Evolutionary conservation across 2,797 vertebrate species (phyloP).

Genomic region (Strix occidentalis): DNA sequence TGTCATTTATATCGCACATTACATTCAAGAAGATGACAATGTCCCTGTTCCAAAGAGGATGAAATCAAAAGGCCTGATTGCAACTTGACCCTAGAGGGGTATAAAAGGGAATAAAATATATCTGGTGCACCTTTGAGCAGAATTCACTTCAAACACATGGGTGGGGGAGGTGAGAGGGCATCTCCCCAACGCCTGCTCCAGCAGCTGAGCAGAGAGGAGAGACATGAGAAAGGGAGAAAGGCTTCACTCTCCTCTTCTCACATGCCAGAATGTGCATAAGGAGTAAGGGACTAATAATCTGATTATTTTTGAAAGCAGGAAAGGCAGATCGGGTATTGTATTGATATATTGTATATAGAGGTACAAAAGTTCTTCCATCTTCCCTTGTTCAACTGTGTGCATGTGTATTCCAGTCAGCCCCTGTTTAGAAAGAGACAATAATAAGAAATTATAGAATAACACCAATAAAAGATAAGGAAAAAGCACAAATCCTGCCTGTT

Average conservation of each 20-base stretch:
- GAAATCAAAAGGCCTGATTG: slow-evolving; percentile 40
- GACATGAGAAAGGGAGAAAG: background rate
- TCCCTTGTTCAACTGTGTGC: background rate
- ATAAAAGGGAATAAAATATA: slow-evolving; percentile 11
- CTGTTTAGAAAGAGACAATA: background rate
- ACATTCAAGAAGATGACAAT: slow-evolving; percentile 18
- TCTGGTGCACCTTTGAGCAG: background rate
- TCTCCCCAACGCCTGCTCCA: background rate
- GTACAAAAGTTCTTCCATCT: background rate
- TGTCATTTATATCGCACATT: slow-evolving; percentile 1
- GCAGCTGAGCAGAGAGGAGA: background rate
- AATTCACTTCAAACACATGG: background rate
- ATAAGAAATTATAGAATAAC: background rate
- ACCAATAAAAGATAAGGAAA: slow-evolving; percentile 26
- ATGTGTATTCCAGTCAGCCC: background rate
- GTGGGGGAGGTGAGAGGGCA: background rate
- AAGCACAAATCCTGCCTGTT: background rate
- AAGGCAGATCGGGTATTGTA: background rate
- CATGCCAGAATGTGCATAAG: background rate
- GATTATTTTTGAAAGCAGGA: background rate
- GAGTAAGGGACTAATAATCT: background rate
- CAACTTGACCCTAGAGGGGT: slow-evolving; percentile 19
- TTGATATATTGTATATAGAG: background rate
- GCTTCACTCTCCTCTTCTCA: background rate
- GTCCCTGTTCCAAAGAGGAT: slow-evolving; percentile 24